Evolutionary conservation across 2,113 vertebrate species (phyloP).

Genomic region (Pteruthius melanotis): DNA sequence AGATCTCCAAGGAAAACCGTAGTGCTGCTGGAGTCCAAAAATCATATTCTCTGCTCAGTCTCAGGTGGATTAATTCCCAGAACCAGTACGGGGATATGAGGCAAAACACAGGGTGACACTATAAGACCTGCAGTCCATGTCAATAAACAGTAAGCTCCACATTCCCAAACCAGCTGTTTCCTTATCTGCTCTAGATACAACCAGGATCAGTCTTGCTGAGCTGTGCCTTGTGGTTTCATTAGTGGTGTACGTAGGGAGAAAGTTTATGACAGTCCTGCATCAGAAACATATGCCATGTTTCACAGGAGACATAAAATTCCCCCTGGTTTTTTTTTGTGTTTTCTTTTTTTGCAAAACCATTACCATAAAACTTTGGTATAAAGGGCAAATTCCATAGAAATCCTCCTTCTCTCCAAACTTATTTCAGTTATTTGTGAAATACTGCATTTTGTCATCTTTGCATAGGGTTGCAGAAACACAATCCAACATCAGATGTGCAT

Average conservation of each 20-base stretch:
- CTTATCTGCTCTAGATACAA: background rate
- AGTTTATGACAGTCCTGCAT: background rate
- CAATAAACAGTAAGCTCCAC: background rate
- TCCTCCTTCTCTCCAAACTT: background rate
- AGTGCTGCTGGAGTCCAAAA: background rate
- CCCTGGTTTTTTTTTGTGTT: background rate
- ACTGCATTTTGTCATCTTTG: background rate
- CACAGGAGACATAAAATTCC: background rate
- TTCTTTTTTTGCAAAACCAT: background rate
- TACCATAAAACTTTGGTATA: background rate
- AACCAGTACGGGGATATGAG: background rate
- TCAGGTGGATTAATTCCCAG: background rate
- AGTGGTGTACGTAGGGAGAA: background rate
- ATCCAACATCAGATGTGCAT: background rate
- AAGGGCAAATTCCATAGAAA: conserved; percentile 12
- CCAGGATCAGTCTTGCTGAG: background rate
- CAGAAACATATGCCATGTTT: background rate
- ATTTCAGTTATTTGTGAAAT: background rate
- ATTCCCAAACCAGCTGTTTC: background rate
- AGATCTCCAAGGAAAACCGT: background rate
- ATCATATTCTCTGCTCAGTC: background rate
- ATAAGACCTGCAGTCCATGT: background rate
- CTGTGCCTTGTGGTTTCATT: background rate
- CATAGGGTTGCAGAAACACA: background rate
- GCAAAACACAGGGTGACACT: background rate